These are phyloP conservation scores for Cyphomyrmex costatus DNA, from an alignment of 1,140 invertebrate species.

Conservation along the genomic window DNA sequence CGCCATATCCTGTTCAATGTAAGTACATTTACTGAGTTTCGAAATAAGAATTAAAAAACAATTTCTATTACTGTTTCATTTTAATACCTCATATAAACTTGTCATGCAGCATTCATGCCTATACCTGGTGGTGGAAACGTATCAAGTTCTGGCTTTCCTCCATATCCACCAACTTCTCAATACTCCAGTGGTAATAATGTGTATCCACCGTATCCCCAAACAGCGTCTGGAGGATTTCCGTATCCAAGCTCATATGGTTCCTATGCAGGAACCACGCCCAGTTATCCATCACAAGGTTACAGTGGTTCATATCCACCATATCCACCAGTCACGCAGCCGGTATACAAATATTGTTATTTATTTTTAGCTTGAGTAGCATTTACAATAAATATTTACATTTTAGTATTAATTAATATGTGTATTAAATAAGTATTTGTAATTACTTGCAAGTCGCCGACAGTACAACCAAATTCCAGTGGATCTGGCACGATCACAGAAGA, in stretches of 20 bases:
- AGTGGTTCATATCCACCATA: constrained; percentile 81
- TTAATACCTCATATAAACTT: constrained; percentile 19
- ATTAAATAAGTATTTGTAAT: constrained; percentile 27
- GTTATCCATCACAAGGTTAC: constrained; percentile 79
- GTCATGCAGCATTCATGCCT: constrained; percentile 88
- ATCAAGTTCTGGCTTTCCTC: constrained; percentile 74
- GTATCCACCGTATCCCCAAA: constrained; percentile 83
- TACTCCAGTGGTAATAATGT: constrained; percentile 75
- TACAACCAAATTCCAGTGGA: constrained; percentile 85
- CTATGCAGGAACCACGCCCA: constrained; percentile 72
- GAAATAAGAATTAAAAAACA: background rate
- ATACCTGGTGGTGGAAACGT: constrained; percentile 85
- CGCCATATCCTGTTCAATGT: constrained; percentile 90
- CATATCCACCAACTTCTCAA: constrained; percentile 80
- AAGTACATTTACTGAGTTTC: constrained; percentile 65
- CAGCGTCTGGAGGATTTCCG: constrained; percentile 79
- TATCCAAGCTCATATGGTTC: constrained; percentile 82
- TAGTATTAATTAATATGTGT: background rate
- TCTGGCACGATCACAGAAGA: constrained; percentile 97
- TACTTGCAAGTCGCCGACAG: constrained; percentile 82
- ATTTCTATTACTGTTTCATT: background rate
- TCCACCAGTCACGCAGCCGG: constrained; percentile 78
- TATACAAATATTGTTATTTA: constrained; percentile 66
- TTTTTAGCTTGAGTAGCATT: background rate
- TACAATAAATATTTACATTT: background rate